Conservation (phyloP, 1,140 invertebrate genomes). For the Adoxophyes honmai region DNA sequence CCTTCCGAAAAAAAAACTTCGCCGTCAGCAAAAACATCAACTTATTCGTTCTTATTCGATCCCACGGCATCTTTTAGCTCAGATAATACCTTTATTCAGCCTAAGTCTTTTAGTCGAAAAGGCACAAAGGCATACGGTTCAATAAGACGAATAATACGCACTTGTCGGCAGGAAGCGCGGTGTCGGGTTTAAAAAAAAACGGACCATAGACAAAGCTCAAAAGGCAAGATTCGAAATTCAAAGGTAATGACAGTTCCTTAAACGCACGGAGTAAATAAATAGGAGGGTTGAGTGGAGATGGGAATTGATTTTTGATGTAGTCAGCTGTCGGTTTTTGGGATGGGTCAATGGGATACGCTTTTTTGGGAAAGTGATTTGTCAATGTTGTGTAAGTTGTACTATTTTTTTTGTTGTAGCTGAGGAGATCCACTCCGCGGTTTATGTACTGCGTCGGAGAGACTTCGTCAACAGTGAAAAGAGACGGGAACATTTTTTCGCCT, state of each 20-base stretch:
- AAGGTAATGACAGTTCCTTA: slow-evolving; percentile 33
- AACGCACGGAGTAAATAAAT: no score
- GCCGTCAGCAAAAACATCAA: slow-evolving; percentile 17
- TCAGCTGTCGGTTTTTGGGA: background rate
- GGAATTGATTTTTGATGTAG: slow-evolving; percentile 14
- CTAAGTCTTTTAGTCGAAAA: slow-evolving; percentile 52
- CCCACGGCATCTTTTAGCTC: slow-evolving; percentile 48
- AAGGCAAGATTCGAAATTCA: slow-evolving; percentile 29
- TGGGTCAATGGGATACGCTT: background rate
- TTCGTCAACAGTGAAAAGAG: no score
- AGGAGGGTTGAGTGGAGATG: no score
- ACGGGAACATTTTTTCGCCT: no score
- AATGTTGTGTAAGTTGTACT: no score
- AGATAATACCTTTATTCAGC: slow-evolving; percentile 63
- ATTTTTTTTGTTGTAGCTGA: no score
- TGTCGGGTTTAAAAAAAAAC: slow-evolving; percentile 59
- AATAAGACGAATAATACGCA: slow-evolving; percentile 50
- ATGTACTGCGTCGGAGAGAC: no score
- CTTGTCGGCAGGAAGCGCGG: slow-evolving; percentile 63
- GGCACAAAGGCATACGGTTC: slow-evolving; percentile 67
- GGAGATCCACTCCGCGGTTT: no score
- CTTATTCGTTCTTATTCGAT: slow-evolving; percentile 26
- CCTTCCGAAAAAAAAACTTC: no score
- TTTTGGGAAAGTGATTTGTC: no score
- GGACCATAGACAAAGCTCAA: slow-evolving; percentile 52